These are phyloP conservation scores for Callitettix versicolor DNA, from an alignment of 1,140 invertebrate genomes.

Conservation along the genomic window DNA sequence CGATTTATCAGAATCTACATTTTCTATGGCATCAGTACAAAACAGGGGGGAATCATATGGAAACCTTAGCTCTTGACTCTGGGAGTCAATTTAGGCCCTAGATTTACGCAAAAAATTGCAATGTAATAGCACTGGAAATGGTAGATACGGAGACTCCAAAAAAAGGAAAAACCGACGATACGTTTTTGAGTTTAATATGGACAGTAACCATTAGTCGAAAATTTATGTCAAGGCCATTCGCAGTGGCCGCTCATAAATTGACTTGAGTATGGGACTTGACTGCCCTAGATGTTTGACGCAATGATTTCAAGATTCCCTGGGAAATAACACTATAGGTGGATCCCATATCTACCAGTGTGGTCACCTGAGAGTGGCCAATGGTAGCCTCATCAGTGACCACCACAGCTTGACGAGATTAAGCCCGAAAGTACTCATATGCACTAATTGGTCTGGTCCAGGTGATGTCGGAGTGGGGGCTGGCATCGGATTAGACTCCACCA, in stretches of 20 bases:
- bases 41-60: background rate
- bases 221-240: background rate
- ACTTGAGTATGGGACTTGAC: too few species aligned
- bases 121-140: background rate
- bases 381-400: too few species aligned
- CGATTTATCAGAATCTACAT: background rate
- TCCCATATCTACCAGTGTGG: too few species aligned
- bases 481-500: too few species aligned
- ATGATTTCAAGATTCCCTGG: too few species aligned
- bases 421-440: too few species aligned
- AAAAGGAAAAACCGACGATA: background rate
- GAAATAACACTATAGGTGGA: too few species aligned
- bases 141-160: background rate
- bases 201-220: background rate
- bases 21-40: background rate
- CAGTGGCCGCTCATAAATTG: background rate
- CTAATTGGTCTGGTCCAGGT: too few species aligned
- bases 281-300: too few species aligned
- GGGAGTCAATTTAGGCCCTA: background rate
- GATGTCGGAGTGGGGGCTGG: too few species aligned
- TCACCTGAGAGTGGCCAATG: too few species aligned
- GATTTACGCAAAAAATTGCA: background rate
- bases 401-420: too few species aligned
- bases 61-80: background rate
- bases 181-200: background rate